Evolutionary conservation across 2,888 invertebrate genomes (phyloP).

Genomic region (Zootermopsis nevadensis): DNA sequence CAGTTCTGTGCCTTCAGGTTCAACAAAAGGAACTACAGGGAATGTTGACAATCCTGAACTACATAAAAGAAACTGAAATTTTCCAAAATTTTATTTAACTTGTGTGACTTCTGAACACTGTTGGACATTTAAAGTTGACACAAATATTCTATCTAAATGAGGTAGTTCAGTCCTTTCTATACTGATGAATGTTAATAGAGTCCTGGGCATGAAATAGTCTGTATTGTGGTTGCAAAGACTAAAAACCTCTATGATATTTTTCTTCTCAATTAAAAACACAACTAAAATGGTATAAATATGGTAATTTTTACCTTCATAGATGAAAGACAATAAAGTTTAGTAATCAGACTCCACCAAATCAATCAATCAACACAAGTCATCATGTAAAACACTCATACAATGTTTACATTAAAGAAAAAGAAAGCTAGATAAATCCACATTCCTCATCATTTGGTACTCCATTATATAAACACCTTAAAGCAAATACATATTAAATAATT

Average conservation of each 20-base stretch:
- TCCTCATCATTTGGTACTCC: no score
- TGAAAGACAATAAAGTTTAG: not conserved
- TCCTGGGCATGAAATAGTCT: not conserved
- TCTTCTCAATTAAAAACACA: not conserved
- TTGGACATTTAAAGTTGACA: slow-evolving; percentile 17
- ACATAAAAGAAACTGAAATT: not conserved
- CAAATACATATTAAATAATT: no score
- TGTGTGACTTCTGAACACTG: slow-evolving; percentile 3
- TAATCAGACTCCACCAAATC: not conserved
- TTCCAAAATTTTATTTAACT: slow-evolving; percentile 32
- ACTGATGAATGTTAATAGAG: not conserved
- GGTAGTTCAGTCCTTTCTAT: slow-evolving; percentile 12
- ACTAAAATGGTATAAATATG: not conserved
- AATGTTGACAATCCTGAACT: no score
- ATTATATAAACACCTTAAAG: no score
- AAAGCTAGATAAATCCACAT: no score
- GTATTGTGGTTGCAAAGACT: not conserved
- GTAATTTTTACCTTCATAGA: no score
- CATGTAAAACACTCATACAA: no score
- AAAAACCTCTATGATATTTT: not conserved
- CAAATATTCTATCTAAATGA: slow-evolving; percentile 23
- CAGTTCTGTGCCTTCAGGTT: no score
- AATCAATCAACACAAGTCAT: not conserved
- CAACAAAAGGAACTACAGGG: no score
- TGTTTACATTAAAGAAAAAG: no score